Conservation (phyloP, 2,888 invertebrate genomes). For the Pollenia angustigena region DNA sequence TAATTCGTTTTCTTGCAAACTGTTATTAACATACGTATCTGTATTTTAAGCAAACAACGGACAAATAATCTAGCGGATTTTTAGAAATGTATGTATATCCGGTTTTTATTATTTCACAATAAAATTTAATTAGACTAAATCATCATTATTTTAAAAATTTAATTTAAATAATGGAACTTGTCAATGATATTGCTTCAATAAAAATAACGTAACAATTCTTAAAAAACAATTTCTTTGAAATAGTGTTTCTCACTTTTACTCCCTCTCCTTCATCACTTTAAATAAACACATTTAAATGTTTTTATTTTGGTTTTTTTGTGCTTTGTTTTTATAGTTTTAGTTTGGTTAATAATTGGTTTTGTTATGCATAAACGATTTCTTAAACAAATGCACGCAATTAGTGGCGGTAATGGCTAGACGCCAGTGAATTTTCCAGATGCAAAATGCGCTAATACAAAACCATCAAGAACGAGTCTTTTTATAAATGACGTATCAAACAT, state of each 20-base stretch:
- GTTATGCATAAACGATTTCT: constrained; percentile 59
- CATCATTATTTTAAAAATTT: background rate
- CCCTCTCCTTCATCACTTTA: constrained; percentile 18
- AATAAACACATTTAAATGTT: constrained; percentile 42
- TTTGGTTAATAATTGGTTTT: constrained; percentile 67
- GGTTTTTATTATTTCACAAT: no score
- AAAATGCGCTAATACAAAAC: background rate
- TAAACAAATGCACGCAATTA: constrained; percentile 69
- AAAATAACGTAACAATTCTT: constrained; percentile 6
- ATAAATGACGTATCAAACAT: no score
- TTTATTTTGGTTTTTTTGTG: constrained; percentile 8
- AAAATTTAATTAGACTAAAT: background rate
- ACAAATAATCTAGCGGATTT: no score
- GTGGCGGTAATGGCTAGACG: constrained; percentile 60
- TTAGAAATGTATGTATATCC: no score
- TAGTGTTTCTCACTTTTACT: background rate
- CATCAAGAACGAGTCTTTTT: background rate
- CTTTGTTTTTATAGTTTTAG: constrained; percentile 25
- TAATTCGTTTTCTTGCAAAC: no score
- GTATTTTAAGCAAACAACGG: no score
- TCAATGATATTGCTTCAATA: constrained; percentile 27
- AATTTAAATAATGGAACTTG: background rate
- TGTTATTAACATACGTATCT: no score
- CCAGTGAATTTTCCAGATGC: constrained; percentile 54
- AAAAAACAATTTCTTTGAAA: constrained; percentile 38